Evolutionary conservation across 2,888 invertebrate genomes (phyloP).

Genomic region (Diloba caeruleocephala): DNA sequence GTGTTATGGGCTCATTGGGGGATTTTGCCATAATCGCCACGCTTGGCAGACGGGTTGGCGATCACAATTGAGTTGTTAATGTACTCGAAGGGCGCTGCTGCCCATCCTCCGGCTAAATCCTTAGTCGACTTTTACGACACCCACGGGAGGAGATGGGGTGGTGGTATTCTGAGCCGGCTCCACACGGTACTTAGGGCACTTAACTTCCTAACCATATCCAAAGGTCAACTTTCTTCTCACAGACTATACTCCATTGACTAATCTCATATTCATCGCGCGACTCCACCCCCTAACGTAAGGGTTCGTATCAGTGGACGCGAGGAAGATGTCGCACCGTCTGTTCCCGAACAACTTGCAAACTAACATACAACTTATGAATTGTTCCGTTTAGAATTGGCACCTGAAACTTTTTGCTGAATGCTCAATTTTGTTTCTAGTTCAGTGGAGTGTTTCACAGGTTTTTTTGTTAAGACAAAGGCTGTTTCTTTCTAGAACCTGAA

Average conservation of each 20-base stretch:
- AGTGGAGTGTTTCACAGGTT: constrained; percentile 16
- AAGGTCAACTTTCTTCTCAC: constrained; percentile 9
- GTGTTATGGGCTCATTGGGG: no score
- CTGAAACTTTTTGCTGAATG: constrained; percentile 42
- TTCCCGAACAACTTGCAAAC: constrained; percentile 49
- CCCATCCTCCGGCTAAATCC: no score
- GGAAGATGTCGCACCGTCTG: constrained; percentile 50
- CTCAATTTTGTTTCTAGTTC: constrained; percentile 24
- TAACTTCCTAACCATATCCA: constrained; percentile 3
- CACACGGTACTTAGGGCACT: no score
- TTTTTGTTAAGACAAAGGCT: no score
- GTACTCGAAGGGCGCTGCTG: no score
- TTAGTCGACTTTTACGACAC: no score
- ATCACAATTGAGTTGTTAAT: no score
- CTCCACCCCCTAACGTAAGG: constrained; percentile 46
- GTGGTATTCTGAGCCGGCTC: no score
- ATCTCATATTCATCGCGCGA: constrained; percentile 52
- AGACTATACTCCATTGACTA: constrained; percentile 18
- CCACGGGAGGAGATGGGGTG: no score
- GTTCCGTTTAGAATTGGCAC: constrained; percentile 54
- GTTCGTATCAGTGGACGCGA: constrained; percentile 47
- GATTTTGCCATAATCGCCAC: no score
- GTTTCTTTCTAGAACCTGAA: no score
- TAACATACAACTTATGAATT: constrained; percentile 55
- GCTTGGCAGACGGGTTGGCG: no score